Evolutionary conservation across 2,888 invertebrate genomes (phyloP).

Genomic region (Hydriomena furcata): DNA sequence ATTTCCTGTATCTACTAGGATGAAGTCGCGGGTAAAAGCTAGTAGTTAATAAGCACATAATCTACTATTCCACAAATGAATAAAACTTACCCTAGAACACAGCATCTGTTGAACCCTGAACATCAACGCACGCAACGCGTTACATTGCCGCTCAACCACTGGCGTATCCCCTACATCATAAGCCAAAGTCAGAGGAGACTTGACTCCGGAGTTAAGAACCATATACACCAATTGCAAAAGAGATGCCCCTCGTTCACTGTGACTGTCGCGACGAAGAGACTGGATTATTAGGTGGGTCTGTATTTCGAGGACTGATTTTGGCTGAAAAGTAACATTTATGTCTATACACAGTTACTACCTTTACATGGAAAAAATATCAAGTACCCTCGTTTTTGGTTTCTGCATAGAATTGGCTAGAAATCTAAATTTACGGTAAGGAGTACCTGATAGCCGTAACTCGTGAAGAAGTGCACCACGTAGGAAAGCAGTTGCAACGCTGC

Average conservation of each 20-base stretch:
- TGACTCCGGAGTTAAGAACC: constrained; percentile 55
- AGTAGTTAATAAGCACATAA: too few relatives aligned
- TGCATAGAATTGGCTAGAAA: too few relatives aligned
- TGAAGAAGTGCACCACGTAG: constrained; percentile 62
- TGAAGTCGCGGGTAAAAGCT: too few relatives aligned
- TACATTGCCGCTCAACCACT: constrained; percentile 47
- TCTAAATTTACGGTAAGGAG: neutral
- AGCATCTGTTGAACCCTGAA: constrained; percentile 70
- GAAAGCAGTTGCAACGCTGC: constrained; percentile 65
- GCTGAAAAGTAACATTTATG: constrained; percentile 29
- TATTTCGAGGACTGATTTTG: constrained; percentile 62
- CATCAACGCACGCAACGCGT: constrained; percentile 67
- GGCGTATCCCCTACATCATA: constrained; percentile 42
- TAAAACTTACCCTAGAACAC: constrained; percentile 62
- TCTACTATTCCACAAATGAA: too few relatives aligned
- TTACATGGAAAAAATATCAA: too few relatives aligned
- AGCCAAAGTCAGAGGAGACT: constrained; percentile 60
- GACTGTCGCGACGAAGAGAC: constrained; percentile 58
- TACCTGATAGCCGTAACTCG: constrained; percentile 65
- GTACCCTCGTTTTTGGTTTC: too few relatives aligned
- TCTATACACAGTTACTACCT: too few relatives aligned
- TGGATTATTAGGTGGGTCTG: constrained; percentile 61
- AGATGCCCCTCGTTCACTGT: constrained; percentile 58
- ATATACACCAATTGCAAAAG: constrained; percentile 64
- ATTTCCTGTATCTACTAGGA: too few relatives aligned